A percentile compares a stretch with the other conserved stretches of the same genome.
phyloP scores from a whole-genome alignment of 1,140 invertebrate genomes.

The Andrena cerasifolii region DNA sequence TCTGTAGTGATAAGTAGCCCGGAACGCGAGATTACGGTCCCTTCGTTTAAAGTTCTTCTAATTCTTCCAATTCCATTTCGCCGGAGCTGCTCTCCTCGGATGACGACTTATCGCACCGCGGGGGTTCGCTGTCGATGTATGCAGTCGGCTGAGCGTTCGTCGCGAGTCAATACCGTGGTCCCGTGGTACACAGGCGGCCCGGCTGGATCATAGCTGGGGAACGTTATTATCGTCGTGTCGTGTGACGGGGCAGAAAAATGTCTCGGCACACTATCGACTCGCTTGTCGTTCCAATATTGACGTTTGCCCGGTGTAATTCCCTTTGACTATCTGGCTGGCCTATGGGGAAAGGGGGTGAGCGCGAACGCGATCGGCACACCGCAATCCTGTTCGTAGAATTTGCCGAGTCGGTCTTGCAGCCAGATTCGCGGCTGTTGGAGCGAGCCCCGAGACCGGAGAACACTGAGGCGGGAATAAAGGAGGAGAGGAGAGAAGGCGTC shows the following conservation, averaged over 20 bases:
- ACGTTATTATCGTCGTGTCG: not conserved
- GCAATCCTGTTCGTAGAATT: not conserved
- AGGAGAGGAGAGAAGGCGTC: not conserved
- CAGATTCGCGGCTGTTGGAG: slow-evolving; percentile 30
- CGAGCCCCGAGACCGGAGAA: not conserved
- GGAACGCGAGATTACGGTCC: too few relatives aligned
- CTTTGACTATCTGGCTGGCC: slow-evolving; percentile 18
- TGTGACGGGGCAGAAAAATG: slow-evolving; percentile 44
- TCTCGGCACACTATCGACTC: slow-evolving; percentile 34
- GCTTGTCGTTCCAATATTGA: slow-evolving; percentile 55
- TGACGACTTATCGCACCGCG: not conserved
- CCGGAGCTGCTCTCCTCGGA: too few relatives aligned
- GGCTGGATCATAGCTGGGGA: not conserved
- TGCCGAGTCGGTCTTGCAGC: slow-evolving; percentile 8
- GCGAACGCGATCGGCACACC: not conserved
- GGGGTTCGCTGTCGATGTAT: slow-evolving; percentile 7
- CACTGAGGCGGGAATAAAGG: not conserved
- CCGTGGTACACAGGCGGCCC: not conserved
- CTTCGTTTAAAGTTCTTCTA: too few relatives aligned
- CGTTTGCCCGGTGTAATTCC: slow-evolving; percentile 48
- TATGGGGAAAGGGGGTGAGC: not conserved
- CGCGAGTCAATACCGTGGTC: slow-evolving; percentile 2
- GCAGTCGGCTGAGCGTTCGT: not conserved
- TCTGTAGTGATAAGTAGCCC: too few relatives aligned
- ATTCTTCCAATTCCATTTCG: too few relatives aligned